These are phyloP conservation scores for Drosophila cardini DNA, from an alignment of 1,140 invertebrate genomes.

Conservation along the genomic window DNA sequence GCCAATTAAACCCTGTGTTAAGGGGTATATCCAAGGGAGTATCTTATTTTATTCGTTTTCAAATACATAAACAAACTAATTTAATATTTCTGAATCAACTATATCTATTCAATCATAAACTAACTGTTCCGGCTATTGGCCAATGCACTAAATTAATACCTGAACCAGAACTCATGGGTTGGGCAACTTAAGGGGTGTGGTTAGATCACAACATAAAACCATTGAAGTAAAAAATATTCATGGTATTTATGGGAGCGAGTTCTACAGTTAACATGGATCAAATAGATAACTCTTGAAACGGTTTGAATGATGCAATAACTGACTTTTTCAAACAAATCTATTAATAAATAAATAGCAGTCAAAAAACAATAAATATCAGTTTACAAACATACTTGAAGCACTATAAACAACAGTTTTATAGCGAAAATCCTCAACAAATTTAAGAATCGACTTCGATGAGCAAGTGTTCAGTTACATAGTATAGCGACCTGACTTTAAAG, in stretches of 20 bases:
- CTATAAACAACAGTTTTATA: background rate
- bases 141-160: slow-evolving; percentile 24
- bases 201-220: slow-evolving; percentile 15
- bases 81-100: background rate
- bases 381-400: background rate
- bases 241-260: slow-evolving; percentile 32
- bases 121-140: slow-evolving; percentile 53
- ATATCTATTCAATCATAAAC: slow-evolving; percentile 51
- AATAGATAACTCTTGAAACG: background rate
- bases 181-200: slow-evolving; percentile 19
- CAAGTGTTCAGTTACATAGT: background rate
- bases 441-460: background rate
- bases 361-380: background rate
- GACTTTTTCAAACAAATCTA: background rate
- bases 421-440: background rate
- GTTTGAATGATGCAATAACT: background rate
- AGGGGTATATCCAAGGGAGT: background rate
- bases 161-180: slow-evolving; percentile 22
- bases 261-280: background rate
- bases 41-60: background rate
- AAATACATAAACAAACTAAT: background rate
- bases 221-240: slow-evolving; percentile 39
- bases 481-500: background rate
- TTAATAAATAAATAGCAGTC: too few species aligned
- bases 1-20: background rate